Evolutionary conservation across 2,888 invertebrate species (phyloP).

Genomic region (Empis livida): DNA sequence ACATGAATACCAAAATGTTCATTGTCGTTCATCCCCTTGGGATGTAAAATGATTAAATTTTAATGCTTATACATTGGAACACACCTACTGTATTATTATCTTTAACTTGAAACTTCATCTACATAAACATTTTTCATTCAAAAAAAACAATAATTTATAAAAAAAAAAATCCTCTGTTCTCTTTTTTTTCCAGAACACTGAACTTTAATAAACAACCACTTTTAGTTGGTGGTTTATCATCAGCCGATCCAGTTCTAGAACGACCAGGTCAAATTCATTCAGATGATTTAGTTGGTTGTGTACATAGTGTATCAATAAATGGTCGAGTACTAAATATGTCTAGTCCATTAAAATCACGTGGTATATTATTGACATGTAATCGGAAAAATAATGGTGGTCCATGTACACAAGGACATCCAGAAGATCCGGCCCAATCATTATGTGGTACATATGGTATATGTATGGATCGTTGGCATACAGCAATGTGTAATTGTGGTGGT

Average conservation of each 20-base stretch:
- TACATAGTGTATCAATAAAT: constrained; percentile 81
- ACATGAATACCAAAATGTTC: too few species aligned
- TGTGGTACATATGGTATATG: constrained; percentile 59
- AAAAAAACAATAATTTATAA: not conserved
- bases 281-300: constrained; percentile 88
- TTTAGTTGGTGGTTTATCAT: constrained; percentile 70
- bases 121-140: too few species aligned
- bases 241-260: constrained; percentile 76
- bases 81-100: too few species aligned
- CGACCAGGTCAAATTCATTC: constrained; percentile 81
- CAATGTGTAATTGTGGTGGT: constrained; percentile 57
- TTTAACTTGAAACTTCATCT: too few species aligned
- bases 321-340: constrained; percentile 72
- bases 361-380: constrained; percentile 63
- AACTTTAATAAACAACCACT: constrained; percentile 84
- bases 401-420: constrained; percentile 39
- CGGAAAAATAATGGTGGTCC: constrained; percentile 52
- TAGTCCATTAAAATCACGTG: constrained; percentile 56
- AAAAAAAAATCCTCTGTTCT: constrained; percentile 1
- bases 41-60: too few species aligned
- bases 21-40: too few species aligned
- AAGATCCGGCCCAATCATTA: constrained; percentile 29
- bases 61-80: too few species aligned
- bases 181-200: constrained; percentile 54
- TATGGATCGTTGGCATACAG: constrained; percentile 71